Conservation (phyloP, 2,888 invertebrate genomes). For the Lasioglossum pauxillum region DNA sequence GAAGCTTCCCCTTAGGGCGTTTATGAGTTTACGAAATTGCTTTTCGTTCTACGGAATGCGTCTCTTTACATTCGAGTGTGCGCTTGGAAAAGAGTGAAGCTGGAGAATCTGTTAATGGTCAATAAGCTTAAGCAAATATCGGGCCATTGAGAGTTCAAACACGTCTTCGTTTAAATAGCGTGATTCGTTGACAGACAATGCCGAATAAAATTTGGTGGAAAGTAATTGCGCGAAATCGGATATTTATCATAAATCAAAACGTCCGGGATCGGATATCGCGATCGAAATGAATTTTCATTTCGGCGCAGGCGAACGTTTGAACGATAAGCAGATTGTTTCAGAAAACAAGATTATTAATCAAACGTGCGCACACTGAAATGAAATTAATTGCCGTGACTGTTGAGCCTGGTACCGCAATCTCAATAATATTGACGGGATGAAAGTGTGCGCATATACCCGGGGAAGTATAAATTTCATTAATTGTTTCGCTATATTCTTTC, state of each 20-base stretch:
- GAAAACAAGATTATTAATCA: slow-evolving; percentile 1
- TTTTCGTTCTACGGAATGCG: not conserved
- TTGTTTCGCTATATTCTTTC: not conserved
- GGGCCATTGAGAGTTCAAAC: not conserved
- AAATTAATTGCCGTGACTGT: not conserved
- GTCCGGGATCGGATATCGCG: slow-evolving; percentile 7
- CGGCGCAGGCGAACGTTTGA: not conserved
- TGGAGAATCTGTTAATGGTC: not conserved
- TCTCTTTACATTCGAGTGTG: no score
- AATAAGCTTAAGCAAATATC: not conserved
- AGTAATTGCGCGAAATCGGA: slow-evolving; percentile 26
- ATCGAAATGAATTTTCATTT: slow-evolving; percentile 43
- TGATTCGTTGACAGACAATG: not conserved
- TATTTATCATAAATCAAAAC: slow-evolving; percentile 23
- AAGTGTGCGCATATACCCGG: not conserved
- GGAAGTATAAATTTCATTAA: not conserved
- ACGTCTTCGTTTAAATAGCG: not conserved
- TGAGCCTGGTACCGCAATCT: not conserved
- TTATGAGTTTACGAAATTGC: not conserved
- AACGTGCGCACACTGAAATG: not conserved
- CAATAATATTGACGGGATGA: not conserved
- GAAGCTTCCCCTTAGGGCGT: not conserved
- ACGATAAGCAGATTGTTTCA: not conserved
- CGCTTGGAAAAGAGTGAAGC: no score
- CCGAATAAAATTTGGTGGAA: not conserved